Conservation (phyloP, 2,888 invertebrate species). For the Napeogenes inachia region DNA sequence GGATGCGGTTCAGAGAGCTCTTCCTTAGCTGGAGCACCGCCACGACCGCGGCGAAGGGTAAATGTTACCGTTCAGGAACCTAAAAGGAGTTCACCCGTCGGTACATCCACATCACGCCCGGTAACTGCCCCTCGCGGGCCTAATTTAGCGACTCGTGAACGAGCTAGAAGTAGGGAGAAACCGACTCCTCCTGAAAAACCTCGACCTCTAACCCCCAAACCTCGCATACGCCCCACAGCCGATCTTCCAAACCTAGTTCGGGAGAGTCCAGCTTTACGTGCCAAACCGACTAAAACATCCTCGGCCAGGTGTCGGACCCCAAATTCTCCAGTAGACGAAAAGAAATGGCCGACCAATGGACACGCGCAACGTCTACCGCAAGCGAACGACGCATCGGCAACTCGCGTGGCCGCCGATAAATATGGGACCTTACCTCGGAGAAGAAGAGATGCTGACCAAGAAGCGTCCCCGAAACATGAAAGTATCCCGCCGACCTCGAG, state of each 20-base stretch:
- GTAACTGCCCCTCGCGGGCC: constrained; percentile 70
- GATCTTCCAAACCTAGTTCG: constrained; percentile 74
- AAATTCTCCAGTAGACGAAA: constrained; percentile 82
- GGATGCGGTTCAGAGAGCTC: constrained; percentile 90
- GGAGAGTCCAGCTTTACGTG: constrained; percentile 66
- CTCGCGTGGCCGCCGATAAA: constrained; percentile 79
- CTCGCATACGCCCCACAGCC: constrained; percentile 68
- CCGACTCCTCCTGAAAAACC: constrained; percentile 70
- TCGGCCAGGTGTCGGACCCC: constrained; percentile 79
- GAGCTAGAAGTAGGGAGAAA: constrained; percentile 79
- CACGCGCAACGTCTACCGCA: constrained; percentile 61
- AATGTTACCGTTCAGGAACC: constrained; percentile 78
- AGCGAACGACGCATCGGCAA: constrained; percentile 52
- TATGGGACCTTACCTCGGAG: constrained; percentile 88
- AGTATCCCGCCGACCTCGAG: constrained; percentile 56
- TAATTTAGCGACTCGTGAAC: constrained; percentile 74
- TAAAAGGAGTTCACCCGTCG: constrained; percentile 69
- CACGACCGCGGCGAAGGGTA: constrained; percentile 74
- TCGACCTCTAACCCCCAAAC: constrained; percentile 68
- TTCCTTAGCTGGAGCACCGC: constrained; percentile 78
- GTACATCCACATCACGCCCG: constrained; percentile 73
- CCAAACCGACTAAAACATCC: constrained; percentile 74
- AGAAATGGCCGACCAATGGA: constrained; percentile 81
- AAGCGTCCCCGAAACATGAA: constrained; percentile 71
- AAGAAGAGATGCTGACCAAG: constrained; percentile 80